phyloP scores from a whole-genome alignment of 2,888 invertebrate species.

The Chrysopilus asiliformis region DNA sequence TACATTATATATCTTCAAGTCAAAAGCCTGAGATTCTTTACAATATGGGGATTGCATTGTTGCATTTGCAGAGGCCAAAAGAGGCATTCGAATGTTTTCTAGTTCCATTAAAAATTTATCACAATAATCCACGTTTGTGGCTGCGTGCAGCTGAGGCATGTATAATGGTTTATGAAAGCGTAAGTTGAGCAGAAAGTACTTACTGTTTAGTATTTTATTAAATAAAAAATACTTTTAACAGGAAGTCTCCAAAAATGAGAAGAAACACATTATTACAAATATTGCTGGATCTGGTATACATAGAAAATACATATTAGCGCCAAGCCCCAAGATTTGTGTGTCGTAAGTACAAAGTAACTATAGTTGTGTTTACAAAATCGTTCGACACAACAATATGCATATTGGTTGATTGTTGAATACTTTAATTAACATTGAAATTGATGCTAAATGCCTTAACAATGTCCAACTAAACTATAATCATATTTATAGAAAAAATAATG shows the following conservation, averaged over 20 bases:
- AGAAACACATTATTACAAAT: constrained; percentile 19
- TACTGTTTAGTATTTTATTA: too few species aligned
- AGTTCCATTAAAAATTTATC: constrained; percentile 71
- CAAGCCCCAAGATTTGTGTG: constrained; percentile 18
- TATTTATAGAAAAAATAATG: constrained; percentile 41
- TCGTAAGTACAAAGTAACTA: constrained; percentile 19
- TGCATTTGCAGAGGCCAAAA: constrained; percentile 65
- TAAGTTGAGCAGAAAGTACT: too few species aligned
- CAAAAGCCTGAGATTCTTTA: constrained; percentile 34
- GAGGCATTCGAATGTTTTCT: constrained; percentile 86
- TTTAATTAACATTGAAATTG: too few species aligned
- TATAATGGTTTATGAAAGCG: constrained; percentile 47
- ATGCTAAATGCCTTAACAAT: too few species aligned
- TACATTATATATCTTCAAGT: constrained; percentile 28
- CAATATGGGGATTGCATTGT: constrained; percentile 48
- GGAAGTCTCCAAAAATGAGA: too few species aligned
- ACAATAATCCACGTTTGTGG: constrained; percentile 84
- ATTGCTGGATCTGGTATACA: constrained; percentile 20
- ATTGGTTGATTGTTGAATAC: too few species aligned
- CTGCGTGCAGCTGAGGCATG: constrained; percentile 87
- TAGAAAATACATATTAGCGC: constrained; percentile 20
- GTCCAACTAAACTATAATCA: constrained; percentile 5
- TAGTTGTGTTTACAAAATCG: constrained; percentile 2
- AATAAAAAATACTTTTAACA: too few species aligned
- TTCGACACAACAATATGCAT: too few species aligned